A percentile compares a stretch with the other conserved stretches of the same genome.
These are phyloP conservation scores for Drosophila recens DNA, from an alignment of 2,888 invertebrate genomes.

Conservation along the genomic window DNA sequence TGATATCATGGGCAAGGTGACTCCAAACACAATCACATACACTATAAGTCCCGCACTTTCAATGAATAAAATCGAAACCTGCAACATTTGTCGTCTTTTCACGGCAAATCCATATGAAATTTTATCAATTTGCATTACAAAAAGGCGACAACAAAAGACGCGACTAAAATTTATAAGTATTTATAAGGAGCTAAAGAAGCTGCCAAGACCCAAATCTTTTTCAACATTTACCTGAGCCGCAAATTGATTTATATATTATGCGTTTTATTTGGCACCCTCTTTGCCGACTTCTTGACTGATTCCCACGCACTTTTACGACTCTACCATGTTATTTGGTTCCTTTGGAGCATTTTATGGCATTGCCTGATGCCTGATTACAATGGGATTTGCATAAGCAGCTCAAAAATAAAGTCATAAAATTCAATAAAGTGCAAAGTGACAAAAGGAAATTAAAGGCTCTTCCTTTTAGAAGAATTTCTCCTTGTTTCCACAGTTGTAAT, in stretches of 20 bases:
- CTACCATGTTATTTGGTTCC: conserved; percentile 27
- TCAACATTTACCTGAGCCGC: conserved; percentile 60
- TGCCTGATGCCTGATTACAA: conserved; percentile 66
- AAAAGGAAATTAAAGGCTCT: conserved; percentile 57
- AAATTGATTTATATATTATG: conserved; percentile 70
- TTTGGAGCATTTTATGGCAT: conserved; percentile 41
- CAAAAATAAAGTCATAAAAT: conserved; percentile 65
- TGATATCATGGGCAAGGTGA: conserved; percentile 83
- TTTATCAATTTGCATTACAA: conserved; percentile 65
- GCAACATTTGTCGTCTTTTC: conserved; percentile 11
- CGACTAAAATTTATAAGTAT: conserved; percentile 40
- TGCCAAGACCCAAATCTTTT: conserved; percentile 35
- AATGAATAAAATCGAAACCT: not conserved
- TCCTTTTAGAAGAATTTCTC: conserved; percentile 2
- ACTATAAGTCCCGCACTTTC: not conserved
- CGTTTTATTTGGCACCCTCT: conserved; percentile 7
- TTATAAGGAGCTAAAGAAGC: conserved; percentile 42
- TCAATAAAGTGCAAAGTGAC: conserved; percentile 68
- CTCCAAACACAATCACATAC: conserved; percentile 19
- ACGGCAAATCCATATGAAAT: conserved; percentile 26
- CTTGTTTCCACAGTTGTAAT: conserved; percentile 31
- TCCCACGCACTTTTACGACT: conserved; percentile 19
- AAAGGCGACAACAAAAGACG: conserved; percentile 59
- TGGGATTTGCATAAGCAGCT: conserved; percentile 74
- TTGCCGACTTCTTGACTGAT: conserved; percentile 1